Conservation (phyloP, 2,113 vertebrate genomes). For the Pelusios castaneus region DNA sequence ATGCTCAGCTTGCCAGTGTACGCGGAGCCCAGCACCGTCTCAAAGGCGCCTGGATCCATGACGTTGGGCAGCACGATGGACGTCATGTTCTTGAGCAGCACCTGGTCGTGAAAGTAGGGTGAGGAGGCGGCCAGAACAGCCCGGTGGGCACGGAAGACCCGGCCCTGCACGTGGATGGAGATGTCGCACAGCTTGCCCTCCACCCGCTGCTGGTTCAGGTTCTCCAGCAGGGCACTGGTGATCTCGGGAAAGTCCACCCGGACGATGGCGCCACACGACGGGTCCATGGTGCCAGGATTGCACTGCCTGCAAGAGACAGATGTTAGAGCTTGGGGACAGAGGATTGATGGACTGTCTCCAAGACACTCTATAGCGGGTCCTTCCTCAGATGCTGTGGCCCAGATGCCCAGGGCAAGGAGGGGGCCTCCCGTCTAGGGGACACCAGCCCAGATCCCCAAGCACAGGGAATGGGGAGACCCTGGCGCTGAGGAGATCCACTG, state of each 20-base stretch:
- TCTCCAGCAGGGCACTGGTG: conserved; percentile 85
- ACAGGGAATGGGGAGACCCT: conserved; percentile 34
- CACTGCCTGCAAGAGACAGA: conserved; percentile 36
- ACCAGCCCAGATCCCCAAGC: conserved; percentile 17
- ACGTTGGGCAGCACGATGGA: conserved; percentile 88
- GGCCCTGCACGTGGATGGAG: conserved; percentile 75
- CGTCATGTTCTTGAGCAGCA: conserved; percentile 91
- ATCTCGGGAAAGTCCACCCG: conserved; percentile 90
- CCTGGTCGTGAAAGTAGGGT: conserved; percentile 86
- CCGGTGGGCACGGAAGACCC: conserved; percentile 76
- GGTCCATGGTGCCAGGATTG: conserved; percentile 41
- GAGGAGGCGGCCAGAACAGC: conserved; percentile 78
- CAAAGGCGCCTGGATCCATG: conserved; percentile 91
- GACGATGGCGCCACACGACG: conserved; percentile 70
- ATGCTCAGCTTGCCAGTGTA: conserved; percentile 91
- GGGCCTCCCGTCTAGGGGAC: not conserved
- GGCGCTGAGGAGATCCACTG: not conserved
- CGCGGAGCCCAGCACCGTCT: conserved; percentile 88
- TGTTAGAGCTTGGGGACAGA: conserved; percentile 4
- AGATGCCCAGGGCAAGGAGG: not conserved
- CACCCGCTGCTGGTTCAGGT: conserved; percentile 89
- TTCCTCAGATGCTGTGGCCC: not conserved
- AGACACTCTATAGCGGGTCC: too few relatives aligned
- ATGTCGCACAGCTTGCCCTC: conserved; percentile 85
- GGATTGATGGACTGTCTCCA: too few relatives aligned